Evolutionary conservation across 1,140 invertebrate genomes (phyloP), one percentile per base, ranked within the genome.

Genomic region (Cryptotermes secundus): DNA sequence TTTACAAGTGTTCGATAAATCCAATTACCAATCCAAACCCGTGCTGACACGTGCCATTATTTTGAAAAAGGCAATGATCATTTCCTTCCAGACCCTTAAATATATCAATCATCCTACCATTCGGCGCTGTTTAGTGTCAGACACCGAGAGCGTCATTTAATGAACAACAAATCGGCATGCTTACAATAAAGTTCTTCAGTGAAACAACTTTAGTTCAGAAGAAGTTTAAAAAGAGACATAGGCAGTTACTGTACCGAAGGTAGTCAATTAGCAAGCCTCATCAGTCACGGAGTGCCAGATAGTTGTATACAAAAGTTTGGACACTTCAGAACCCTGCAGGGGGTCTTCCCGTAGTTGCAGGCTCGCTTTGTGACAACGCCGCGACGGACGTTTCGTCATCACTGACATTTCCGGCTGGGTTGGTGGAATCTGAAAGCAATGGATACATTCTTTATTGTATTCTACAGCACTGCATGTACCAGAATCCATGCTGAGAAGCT

Each of bases 271-370:
- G 59, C 59, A 72, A 72, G 59, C 26, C 59, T 31, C 59, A 72
- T 72, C 59, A 72, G 59, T 72, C 59, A 72, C 7, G n/a, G 53
- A 72, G n/a, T 72, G 59, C n/a, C 26, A 31, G 59, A 31, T 72
- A 31, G 6, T 31, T 72, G 59, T 72, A n/a, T 72, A 72, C 59
- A 72, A 72, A 72, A 72, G 59, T 72, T 72, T 31, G 59, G 59
- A 72, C 59, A 72, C 59, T 72, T n/a, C 26, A 72, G n/a, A 72
- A 31, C 59, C n/a, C 59, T n/a, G 59, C 59, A 72, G 59, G 59
- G 16, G 59, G 59, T 31, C 59, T n/a, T 10, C 59, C 59, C 14
- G 59, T 72, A 72, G 26, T 72, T 26, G n/a, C 4, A 14, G 26
- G n/a, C 59, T 59, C 53, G 53, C 53, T 59, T 26, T 72, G 59